These are phyloP conservation scores for Lophotis ruficrista DNA, from an alignment of 2,113 vertebrate genomes.

Conservation along the genomic window DNA sequence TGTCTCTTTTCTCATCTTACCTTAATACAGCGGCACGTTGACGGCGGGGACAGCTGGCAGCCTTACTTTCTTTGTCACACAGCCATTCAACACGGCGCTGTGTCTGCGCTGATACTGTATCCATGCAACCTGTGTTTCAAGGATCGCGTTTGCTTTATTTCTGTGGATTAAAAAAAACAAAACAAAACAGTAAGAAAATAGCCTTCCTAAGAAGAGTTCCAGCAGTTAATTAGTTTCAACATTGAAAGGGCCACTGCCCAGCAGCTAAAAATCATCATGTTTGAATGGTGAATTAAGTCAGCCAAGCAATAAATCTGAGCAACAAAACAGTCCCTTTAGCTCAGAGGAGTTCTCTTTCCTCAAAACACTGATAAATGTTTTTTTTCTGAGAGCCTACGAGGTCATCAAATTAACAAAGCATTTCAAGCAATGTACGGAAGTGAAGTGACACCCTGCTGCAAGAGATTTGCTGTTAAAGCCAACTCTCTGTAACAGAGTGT, in stretches of 20 bases:
- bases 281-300: conserved; percentile 58
- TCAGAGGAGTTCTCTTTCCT: conserved; percentile 7
- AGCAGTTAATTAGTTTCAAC: conserved; percentile 59
- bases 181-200: not conserved
- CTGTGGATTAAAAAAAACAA: not conserved
- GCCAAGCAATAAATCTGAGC: conserved; percentile 62
- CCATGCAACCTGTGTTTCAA: not conserved
- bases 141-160: not conserved
- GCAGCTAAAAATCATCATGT: conserved; percentile 58
- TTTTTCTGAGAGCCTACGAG: conserved; percentile 22
- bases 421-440: conserved; percentile 51
- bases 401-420: conserved; percentile 64
- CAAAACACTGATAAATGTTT: conserved; percentile 43
- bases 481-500: not conserved
- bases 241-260: conserved; percentile 48
- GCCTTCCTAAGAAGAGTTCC: not conserved
- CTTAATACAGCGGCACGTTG: accelerated
- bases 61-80: not conserved
- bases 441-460: conserved; percentile 50
- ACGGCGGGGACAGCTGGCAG: not conserved
- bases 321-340: conserved; percentile 46
- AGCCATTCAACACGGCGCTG: not conserved
- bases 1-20: not conserved
- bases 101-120: not conserved
- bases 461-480: conserved; percentile 40